Conservation (phyloP, 2,888 invertebrate species). For the Phasia obesa region DNA sequence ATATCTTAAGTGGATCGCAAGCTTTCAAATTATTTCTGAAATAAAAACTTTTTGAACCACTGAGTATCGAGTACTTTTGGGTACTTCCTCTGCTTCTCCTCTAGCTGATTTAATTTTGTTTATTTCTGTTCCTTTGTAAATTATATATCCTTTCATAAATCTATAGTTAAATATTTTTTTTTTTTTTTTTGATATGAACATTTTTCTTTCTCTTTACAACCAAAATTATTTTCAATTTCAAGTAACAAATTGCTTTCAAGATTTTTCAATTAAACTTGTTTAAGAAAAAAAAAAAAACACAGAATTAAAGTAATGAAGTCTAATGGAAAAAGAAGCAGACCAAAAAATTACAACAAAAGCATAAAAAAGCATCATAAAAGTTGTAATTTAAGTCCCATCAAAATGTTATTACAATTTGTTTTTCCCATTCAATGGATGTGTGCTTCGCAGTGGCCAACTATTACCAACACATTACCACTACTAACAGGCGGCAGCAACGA, state of each 20-base stretch:
- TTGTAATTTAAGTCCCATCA: conserved; percentile 69
- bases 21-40: no score
- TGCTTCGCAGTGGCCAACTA: conserved; percentile 28
- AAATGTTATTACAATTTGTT: conserved; percentile 69
- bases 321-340: not conserved
- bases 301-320: conserved; percentile 40
- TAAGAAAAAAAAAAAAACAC: no score
- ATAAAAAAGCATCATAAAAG: conserved; percentile 60
- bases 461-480: conserved; percentile 1
- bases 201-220: not conserved
- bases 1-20: no score
- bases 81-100: no score
- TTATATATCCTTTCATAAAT: not conserved
- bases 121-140: no score
- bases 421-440: conserved; percentile 47
- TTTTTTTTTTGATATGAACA: not conserved
- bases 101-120: no score
- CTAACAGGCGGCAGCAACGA: conserved; percentile 20
- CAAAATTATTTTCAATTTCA: conserved; percentile 51
- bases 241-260: conserved; percentile 57
- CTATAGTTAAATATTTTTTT: no score
- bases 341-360: conserved; percentile 18
- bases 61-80: no score
- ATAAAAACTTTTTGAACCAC: no score
- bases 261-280: conserved; percentile 61